Evolutionary conservation across 2,888 invertebrate genomes (phyloP), one percentile per base, ranked within the genome.

Genomic region (Rhagophthalmus giganteus): DNA sequence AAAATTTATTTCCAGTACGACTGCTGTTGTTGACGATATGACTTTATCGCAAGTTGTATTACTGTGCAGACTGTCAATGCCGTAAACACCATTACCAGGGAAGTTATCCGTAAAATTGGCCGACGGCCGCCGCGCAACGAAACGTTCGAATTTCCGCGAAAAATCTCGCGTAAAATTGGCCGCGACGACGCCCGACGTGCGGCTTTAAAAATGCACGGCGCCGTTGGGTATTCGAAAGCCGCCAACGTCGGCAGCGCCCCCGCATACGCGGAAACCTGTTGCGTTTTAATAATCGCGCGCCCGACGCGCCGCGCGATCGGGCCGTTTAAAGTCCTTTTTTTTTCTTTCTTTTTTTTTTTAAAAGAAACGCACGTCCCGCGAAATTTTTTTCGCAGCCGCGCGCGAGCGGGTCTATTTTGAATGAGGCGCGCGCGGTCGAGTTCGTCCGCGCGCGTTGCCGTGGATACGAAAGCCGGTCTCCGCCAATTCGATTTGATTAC

Each of bases 121-220:
- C 45, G 38, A 40, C 40, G 24, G 30, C 40, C 24, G 30, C 10
- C 20, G 30, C 37, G 20, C 35, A 37, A 45, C 20, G 35, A 2
- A 26, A 10, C 30, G 48, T 34, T 51, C 39, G 45, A 51, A 51
- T 45, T 44, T 45, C 45, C 39, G 27, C n/a, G 41, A 46, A 46
- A 52, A 46, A 52, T 47, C n/a, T n/a, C n/a, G n/a, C 37, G 27
- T 38, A 45, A 51, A 51, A 34, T 45, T 45, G 44, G 45, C 33
- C 24, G 44, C n/a, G n/a, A n/a, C n/a, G n/a, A n/a, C n/a, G n/a
- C n/a, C n/a, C 39, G 45, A 51, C 51, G 51, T 51, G 51, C 40
- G 32, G 38, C 39, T 39, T 51, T 51, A 51, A 47, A 53, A 42
- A 53, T 48, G 47, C 48, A 53, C 44, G 37, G n/a, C n/a, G n/a